Base-by-base conservation (phyloP, 1,140 invertebrate genomes). In the Stegodyphus mimosarum region DNA sequence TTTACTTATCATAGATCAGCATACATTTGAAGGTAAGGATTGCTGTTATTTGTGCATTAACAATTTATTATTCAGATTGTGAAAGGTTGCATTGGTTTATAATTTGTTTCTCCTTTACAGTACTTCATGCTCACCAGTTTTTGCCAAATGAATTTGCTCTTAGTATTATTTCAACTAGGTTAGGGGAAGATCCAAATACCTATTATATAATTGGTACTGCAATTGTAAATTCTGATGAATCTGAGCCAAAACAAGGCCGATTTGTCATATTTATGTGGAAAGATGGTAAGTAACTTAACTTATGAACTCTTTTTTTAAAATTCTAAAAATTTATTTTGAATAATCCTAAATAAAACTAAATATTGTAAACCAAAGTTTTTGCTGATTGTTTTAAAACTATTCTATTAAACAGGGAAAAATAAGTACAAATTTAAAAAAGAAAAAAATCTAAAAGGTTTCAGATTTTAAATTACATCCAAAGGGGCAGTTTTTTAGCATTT, bases 141-240 rank as follows among this genome's bases (percentile, higher is more conserved):
- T 94, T 96, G 92, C 93, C 94, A 1, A 94, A 94, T 78, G 98
- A 99, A 90, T 97, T 95, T 90, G 96, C 96, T 7, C 92, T 97
- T 87, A 96, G 96, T 49, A 91, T 99, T 15, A 94, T 97, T 81
- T 98, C 97, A 0, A 95, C 95, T 53, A 95, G 94, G 89, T 91
- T 99, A 15, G 97, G 96, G 0, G 96, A 98, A 88, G 98, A 99
- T 92, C 93, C 94, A 0, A 95, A 94, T 88, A 93, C 94, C 1
- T 99, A 99, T 91, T 99, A 95, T 90, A 94, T 99, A 51, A 95
- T 99, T 66, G 98, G 98, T 53, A 99, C 98, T 6, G 96, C 96
- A 5, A 91, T 97, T 48, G 94, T 99, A 5, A 95, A 97, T 91
- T 95, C 96, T 0, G 98, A 99, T 88, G 98, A 99, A 89, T 94